Base-by-base conservation (phyloP, 2,797 vertebrate species). In the Valencia hispanica region DNA sequence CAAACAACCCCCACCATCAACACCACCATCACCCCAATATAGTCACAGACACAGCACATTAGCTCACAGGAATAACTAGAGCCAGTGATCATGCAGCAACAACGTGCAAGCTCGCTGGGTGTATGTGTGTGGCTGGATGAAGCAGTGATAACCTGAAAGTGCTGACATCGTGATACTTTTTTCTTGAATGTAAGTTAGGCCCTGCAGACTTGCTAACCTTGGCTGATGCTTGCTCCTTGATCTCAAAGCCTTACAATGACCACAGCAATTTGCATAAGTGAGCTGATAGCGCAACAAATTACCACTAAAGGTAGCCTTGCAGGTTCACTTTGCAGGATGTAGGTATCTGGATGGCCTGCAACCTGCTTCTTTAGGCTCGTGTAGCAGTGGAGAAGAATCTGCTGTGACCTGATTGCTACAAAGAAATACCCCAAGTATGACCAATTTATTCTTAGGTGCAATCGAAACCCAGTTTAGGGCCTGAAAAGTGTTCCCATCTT, bases 131-230 rank as follows among this genome's bases (percentile, higher is more conserved):
- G 78, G 77, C 45, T 77, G 63, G 34, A 11, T 65, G 75, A 84
- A 81, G 80, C 79, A 61, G 80, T 79, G 84, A 74, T 84, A 81
- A 86, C 85, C 87, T 73, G 74, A 87, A 85, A 88, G 78, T 79
- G 85, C 90, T 90, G 89, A 93, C 43, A 74, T 79, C 87, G 65
- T 43, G 78, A 89, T 87, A 85, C 76, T 69, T 89, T n/a, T 86
- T 89, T 84, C 84, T 85, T 87, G 86, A 84, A 87, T 82, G 10
- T 57, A 77, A 85, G 83, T 25, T 81, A 85, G 75, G 79, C 86
- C 86, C 81, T 78, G 84, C 85, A 89, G 86, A 76, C 88, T 79
- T 34, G 45, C 47, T 89, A 89, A 92, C 92, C 91, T 90, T 91
- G 83, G 86, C 74, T 73, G 83, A 53, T 20, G 30, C 57, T 72